These are phyloP conservation scores for Diachasma alloeum DNA, from an alignment of 1,140 invertebrate genomes.

Conservation along the genomic window DNA sequence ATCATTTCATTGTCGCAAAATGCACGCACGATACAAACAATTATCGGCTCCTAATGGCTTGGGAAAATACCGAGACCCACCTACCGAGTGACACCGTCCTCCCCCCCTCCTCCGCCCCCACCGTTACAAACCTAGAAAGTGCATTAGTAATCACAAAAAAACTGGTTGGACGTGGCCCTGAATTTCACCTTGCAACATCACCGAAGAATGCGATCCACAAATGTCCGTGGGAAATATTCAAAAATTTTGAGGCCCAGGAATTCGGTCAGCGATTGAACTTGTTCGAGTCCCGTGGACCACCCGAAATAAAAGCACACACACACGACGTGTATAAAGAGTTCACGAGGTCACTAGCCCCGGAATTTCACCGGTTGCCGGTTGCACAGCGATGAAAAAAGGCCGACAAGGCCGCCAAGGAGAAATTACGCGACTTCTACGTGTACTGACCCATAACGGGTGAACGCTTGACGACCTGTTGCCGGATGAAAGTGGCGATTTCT, in stretches of 20 bases:
- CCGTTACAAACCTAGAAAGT: not conserved
- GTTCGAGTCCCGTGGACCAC: not conserved
- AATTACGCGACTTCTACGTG: constrained; percentile 26
- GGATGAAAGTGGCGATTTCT: constrained; percentile 16
- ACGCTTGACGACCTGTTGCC: not conserved
- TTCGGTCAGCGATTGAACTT: not conserved
- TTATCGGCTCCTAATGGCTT: not conserved
- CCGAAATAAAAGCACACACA: not conserved
- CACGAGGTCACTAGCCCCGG: constrained; percentile 37
- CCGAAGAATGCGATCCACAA: not conserved
- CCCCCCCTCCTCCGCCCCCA: not conserved
- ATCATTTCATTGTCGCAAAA: not conserved
- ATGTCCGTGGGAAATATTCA: not conserved
- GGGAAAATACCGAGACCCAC: constrained; percentile 10
- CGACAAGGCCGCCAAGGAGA: constrained; percentile 34
- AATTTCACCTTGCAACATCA: not conserved
- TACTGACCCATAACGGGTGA: constrained; percentile 16
- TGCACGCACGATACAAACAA: not conserved
- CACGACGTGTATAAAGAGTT: constrained; percentile 39
- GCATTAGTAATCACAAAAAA: not conserved
- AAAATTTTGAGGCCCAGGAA: not conserved
- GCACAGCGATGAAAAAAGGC: constrained; percentile 20
- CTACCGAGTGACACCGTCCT: not conserved
- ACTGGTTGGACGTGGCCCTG: not conserved
- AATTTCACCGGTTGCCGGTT: constrained; percentile 41